These are phyloP conservation scores for Tetrao urogallus DNA, from an alignment of 2,113 vertebrate genomes.

Conservation along the genomic window DNA sequence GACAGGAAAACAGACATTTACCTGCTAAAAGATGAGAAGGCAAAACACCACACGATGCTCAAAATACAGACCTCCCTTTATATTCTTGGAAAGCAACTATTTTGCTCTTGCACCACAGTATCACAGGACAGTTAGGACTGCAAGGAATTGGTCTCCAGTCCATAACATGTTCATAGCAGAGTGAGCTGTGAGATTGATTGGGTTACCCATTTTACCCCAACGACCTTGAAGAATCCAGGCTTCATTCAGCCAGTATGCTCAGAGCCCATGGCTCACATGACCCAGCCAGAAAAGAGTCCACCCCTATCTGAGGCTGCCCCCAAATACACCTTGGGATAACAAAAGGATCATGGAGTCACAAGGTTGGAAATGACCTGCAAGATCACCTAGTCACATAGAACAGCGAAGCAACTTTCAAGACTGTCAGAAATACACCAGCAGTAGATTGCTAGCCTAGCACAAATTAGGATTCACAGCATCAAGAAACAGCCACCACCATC, in stretches of 20 bases:
- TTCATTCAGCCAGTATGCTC: fast-evolving
- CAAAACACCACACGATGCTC: not conserved
- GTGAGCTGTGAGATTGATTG: not conserved
- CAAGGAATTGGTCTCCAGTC: not conserved
- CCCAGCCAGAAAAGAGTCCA: not conserved
- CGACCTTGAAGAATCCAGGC: not conserved
- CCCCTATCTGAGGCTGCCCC: not conserved
- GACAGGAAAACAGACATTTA: not conserved
- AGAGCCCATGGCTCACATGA: not conserved
- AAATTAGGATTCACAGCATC: not conserved
- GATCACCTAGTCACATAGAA: not conserved
- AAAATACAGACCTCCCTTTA: not conserved
- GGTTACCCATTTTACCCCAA: not conserved
- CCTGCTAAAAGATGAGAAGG: not conserved
- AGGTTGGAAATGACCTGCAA: no score
- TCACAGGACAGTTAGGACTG: not conserved
- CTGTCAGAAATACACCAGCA: not conserved
- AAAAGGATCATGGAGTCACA: not conserved
- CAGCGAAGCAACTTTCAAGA: not conserved
- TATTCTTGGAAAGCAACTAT: not conserved
- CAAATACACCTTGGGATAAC: not conserved
- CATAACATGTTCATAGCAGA: not conserved
- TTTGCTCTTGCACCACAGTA: not conserved
- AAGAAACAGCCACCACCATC: no score
- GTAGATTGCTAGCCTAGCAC: not conserved